Evolutionary conservation across 2,888 invertebrate species (phyloP), one percentile per base, ranked within the genome.

Genomic region (Argynnis bischoffii): DNA sequence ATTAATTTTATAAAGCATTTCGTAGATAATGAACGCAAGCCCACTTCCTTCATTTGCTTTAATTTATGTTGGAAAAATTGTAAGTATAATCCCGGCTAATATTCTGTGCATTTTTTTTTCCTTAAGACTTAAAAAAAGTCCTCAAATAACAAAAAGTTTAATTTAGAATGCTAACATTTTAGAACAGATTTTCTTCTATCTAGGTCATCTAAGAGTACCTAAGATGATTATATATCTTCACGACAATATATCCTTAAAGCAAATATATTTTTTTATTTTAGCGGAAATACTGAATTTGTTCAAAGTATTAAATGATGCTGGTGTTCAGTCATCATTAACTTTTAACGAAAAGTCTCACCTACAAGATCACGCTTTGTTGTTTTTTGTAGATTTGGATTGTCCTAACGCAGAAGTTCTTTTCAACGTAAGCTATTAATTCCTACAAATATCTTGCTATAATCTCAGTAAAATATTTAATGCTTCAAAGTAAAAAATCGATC

Each of bases 301-400:
- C 2, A 83, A 79, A 50, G 77, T 75, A 59, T 51, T 88, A 11
- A 75, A 80, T 0, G 73, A 74, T 6, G 74, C 73, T 26, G 85
- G 85, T 35, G 69, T 74, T 26, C 79, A 80, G 69, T 75, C 77
- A 1, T 80, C 84, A 2, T 72, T 72, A 0, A 71, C 72, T 11
- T 63, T 78, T 15, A 56, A 75, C 35, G 60, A 69, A 0, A 69
- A 66, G 3, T 68, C 66, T 3, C 76, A 78, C 48, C 74, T 78
- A 65, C 74, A 82, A 57, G 77, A 81, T n/a, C 87, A 86, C 48
- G 67, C 76, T 8, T 53, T 84, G 13, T 64, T 90, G 14, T 83
- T 84, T 64, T 71, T 89, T 13, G 46, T 81, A 16, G 89, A 90
- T 71, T 75, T 88, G n/a, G 78, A 83, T 14, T 90, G 89, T 68